phyloP scores from a whole-genome alignment of 2,797 vertebrate species.

The Trematomus bernacchii region DNA sequence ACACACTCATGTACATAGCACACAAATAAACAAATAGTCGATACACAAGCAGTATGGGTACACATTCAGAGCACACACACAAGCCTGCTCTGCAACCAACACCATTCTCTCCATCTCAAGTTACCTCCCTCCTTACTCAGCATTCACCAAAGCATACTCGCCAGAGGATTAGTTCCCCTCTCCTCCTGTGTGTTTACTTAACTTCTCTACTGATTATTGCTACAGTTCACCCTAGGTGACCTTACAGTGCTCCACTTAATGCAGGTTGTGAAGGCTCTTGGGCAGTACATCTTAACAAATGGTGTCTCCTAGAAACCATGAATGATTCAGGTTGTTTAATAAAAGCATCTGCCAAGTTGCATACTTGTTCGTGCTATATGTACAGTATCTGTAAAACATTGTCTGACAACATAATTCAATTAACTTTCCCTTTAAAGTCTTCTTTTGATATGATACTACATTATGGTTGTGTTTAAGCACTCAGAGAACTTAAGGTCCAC shows the following conservation, averaged over 20 bases:
- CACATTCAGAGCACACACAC: slow-evolving; percentile 8
- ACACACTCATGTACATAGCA: slow-evolving; percentile 7
- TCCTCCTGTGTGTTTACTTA: slow-evolving; percentile 39
- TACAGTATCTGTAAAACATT: neutral
- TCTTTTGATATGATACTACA: neutral
- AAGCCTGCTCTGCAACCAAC: slow-evolving; percentile 25
- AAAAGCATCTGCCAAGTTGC: neutral
- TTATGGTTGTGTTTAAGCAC: neutral
- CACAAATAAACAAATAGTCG: neutral
- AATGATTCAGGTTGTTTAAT: neutral
- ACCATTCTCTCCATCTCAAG: slow-evolving; percentile 30
- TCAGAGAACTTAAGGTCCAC: neutral
- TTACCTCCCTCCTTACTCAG: slow-evolving; percentile 31
- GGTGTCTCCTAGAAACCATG: neutral
- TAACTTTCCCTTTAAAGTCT: neutral
- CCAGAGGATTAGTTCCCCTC: slow-evolving; percentile 51
- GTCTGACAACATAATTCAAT: neutral
- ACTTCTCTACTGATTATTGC: slow-evolving; percentile 40
- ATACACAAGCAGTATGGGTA: slow-evolving; percentile 9
- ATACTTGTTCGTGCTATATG: neutral
- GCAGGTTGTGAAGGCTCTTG: slow-evolving; percentile 6
- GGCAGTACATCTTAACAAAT: neutral
- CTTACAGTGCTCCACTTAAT: neutral
- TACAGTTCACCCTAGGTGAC: slow-evolving; percentile 14
- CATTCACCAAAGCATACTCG: slow-evolving; percentile 26